Evolutionary conservation across 1,140 invertebrate genomes (phyloP).

Genomic region (Oncopodura yosiiana): DNA sequence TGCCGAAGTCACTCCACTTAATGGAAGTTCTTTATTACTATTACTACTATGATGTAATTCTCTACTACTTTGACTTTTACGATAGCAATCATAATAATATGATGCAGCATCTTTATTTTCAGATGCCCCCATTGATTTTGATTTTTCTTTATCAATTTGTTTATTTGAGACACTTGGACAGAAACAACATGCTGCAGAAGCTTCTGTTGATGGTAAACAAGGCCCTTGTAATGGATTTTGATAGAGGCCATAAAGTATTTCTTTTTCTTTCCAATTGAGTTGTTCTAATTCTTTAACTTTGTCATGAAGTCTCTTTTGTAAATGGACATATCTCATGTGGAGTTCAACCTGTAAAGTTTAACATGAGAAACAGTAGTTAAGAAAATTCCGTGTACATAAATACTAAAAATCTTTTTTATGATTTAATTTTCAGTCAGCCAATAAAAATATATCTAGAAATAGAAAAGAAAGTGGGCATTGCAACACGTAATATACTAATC

Average conservation of each 20-base stretch:
- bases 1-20: too few relatives aligned
- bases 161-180: conserved; percentile 18
- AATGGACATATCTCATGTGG: conserved; percentile 79
- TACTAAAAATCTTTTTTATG: conserved; percentile 33
- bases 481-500: too few relatives aligned
- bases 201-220: conserved; percentile 14
- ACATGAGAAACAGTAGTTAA: neutral
- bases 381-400: neutral
- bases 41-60: conserved; percentile 21
- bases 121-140: conserved; percentile 22
- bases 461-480: too few relatives aligned
- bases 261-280: conserved; percentile 67
- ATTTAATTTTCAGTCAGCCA: conserved; percentile 33
- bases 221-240: conserved; percentile 20
- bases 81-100: conserved; percentile 29
- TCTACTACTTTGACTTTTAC: conserved; percentile 32
- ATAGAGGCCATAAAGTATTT: conserved; percentile 45
- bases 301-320: conserved; percentile 72
- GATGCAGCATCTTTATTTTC: neutral
- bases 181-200: conserved; percentile 33
- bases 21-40: conserved; percentile 5
- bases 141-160: conserved; percentile 23
- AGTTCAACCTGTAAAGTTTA: conserved; percentile 67
- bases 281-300: conserved; percentile 76
- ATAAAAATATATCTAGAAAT: too few relatives aligned